Percentiles rank a stretch among this genome's conserved stretches.
Conservation (phyloP, 2,888 invertebrate species). For the Hedya salicella region DNA sequence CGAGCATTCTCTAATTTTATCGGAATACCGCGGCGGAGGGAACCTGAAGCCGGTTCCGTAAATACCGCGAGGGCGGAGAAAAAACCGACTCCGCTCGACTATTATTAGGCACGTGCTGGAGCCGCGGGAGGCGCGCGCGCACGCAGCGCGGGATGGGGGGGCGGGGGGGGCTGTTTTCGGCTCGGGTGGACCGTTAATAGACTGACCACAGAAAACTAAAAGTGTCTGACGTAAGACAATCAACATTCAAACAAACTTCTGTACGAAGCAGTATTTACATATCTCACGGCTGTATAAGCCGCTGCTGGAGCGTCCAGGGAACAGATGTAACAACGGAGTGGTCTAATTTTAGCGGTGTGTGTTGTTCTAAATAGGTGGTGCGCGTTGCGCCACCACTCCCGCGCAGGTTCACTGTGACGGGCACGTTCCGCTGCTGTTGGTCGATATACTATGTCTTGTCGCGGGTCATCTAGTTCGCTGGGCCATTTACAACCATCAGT, state of each 20-base stretch:
- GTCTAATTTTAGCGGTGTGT: slow-evolving; percentile 25
- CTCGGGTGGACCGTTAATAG: slow-evolving; percentile 2
- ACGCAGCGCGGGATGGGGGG: no score
- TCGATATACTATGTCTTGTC: background rate
- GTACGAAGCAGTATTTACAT: slow-evolving; percentile 1
- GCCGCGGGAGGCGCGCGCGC: slow-evolving; percentile 40
- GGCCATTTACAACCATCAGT: no score
- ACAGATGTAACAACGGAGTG: slow-evolving; percentile 36
- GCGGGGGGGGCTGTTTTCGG: slow-evolving; percentile 16
- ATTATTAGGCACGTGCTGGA: slow-evolving; percentile 53
- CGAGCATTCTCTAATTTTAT: slow-evolving; percentile 79
- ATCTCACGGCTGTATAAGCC: background rate
- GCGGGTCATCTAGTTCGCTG: no score
- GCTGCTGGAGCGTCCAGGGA: slow-evolving; percentile 15
- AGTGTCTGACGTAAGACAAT: slow-evolving; percentile 17
- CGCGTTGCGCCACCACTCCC: background rate
- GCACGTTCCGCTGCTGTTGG: background rate
- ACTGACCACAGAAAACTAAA: slow-evolving; percentile 30
- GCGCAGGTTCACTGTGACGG: slow-evolving; percentile 22
- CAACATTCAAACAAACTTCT: slow-evolving; percentile 8
- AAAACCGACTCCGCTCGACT: slow-evolving; percentile 50
- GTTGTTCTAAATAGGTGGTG: slow-evolving; percentile 25
- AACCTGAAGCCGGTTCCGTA: slow-evolving; percentile 59
- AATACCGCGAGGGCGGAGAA: slow-evolving; percentile 61
- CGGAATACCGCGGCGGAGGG: slow-evolving; percentile 54